Evolutionary conservation across 2,797 vertebrate species (phyloP).

Genomic region (Coregonus suidteri): DNA sequence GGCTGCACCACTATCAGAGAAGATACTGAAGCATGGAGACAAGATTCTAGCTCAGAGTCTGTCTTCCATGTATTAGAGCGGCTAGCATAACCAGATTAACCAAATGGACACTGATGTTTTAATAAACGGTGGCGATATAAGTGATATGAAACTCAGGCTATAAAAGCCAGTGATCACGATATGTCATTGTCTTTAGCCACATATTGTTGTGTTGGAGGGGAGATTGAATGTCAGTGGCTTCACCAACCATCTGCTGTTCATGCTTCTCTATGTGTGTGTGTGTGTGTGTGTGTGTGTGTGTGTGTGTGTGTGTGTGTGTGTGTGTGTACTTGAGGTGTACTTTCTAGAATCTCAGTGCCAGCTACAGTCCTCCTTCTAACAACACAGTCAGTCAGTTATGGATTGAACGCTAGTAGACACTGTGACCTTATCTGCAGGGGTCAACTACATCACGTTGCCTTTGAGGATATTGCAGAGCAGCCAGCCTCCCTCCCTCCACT

Average conservation of each 20-base stretch:
- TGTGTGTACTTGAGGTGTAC: neutral
- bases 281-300: too few relatives aligned
- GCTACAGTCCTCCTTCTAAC: neutral
- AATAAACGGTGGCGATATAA: neutral
- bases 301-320: neutral
- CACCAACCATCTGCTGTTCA: constrained; percentile 34
- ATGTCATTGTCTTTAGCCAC: constrained; percentile 16
- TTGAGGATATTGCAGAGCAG: neutral
- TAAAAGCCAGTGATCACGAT: constrained; percentile 24
- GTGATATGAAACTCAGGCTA: constrained; percentile 8
- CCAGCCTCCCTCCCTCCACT: neutral
- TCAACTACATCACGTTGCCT: neutral
- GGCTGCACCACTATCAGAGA: neutral
- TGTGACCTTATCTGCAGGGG: neutral
- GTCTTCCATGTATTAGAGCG: neutral
- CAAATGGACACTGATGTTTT: neutral
- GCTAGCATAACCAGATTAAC: neutral
- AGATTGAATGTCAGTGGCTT: constrained; percentile 11
- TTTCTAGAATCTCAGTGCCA: neutral
- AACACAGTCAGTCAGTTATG: neutral
- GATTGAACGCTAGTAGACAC: neutral
- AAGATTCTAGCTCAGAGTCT: constrained; percentile 14
- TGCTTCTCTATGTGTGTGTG: neutral
- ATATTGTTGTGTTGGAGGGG: constrained; percentile 23
- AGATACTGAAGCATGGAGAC: constrained; percentile 1